Evolutionary conservation across 2,888 invertebrate species (phyloP).

Genomic region (Amorpha juglandis): DNA sequence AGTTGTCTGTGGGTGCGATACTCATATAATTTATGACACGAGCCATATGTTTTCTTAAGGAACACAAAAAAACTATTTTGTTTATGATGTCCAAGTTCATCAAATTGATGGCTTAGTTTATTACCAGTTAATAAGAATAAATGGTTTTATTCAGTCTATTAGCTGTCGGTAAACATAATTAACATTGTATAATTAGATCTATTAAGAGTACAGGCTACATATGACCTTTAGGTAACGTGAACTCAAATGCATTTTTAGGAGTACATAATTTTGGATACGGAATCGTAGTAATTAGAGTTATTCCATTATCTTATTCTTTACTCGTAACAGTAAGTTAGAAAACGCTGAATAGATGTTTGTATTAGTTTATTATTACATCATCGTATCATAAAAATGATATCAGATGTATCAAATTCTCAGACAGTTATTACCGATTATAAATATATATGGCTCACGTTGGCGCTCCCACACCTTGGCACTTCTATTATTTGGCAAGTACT

Average conservation of each 20-base stretch:
- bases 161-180: neutral
- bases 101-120: neutral
- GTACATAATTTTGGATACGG: too few relatives aligned
- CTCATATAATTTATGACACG: conserved; percentile 20
- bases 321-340: too few relatives aligned
- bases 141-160: neutral
- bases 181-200: neutral
- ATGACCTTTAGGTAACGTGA: too few relatives aligned
- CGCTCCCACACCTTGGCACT: conserved; percentile 61
- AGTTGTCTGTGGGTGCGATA: too few relatives aligned
- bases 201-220: too few relatives aligned
- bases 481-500: conserved; percentile 56
- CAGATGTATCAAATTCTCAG: conserved; percentile 8
- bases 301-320: too few relatives aligned
- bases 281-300: too few relatives aligned
- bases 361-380: neutral
- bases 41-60: conserved; percentile 6
- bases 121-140: neutral
- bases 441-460: conserved; percentile 48
- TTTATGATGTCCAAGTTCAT: neutral
- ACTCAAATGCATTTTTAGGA: too few relatives aligned
- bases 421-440: conserved; percentile 42
- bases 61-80: neutral
- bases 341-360: neutral
- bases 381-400: neutral